phyloP scores from a whole-genome alignment of 92 coral and sea anemone species.

The Umimayanthus chanpuru region DNA sequence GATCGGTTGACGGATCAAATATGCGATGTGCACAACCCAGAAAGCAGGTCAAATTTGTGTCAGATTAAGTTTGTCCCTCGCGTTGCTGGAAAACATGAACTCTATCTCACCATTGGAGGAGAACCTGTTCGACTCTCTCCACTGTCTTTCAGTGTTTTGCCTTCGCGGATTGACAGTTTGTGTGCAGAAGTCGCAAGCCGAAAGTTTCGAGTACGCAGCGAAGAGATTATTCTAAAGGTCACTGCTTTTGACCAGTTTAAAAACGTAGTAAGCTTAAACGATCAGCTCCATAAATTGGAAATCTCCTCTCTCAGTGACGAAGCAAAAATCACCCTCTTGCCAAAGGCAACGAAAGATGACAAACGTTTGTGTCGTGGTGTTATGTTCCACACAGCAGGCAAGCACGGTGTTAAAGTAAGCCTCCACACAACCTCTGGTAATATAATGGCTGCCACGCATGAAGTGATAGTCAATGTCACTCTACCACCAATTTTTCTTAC shows the following conservation, averaged over 20 bases:
- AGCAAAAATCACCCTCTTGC: background rate
- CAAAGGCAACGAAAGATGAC: background rate
- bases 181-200: background rate
- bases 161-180: background rate
- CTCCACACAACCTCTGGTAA: background rate
- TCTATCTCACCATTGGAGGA: background rate
- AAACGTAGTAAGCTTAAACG: background rate
- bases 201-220: background rate
- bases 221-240: background rate
- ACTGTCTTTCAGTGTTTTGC: background rate
- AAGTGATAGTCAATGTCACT: no score
- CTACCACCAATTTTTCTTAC: no score
- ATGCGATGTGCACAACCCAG: background rate
- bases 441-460: no score
- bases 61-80: background rate
- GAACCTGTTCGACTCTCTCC: background rate
- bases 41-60: background rate
- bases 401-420: background rate
- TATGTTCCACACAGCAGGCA: background rate
- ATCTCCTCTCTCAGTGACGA: background rate
- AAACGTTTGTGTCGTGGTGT: background rate
- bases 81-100: background rate
- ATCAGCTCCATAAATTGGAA: background rate
- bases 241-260: constrained; percentile 2
- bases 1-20: no score